Evolutionary conservation across 2,888 invertebrate genomes (phyloP), one percentile per base, ranked within the genome.

Genomic region (Megalurothrips usitatus): DNA sequence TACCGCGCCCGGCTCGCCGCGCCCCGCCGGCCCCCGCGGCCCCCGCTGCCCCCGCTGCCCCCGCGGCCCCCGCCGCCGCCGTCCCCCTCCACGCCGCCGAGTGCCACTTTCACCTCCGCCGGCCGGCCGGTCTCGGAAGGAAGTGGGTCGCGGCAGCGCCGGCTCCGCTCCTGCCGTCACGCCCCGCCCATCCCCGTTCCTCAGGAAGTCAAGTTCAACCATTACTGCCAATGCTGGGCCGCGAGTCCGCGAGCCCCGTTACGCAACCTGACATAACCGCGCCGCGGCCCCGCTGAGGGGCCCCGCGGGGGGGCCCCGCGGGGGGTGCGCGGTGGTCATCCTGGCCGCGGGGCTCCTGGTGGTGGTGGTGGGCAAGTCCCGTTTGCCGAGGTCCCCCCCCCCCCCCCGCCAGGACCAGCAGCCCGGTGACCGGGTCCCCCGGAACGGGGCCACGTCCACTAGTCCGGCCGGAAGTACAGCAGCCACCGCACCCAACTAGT

Each of bases 141-240:
- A 75, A 75, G 68, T 75, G 68, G 68, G 68, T 75, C 68, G 68
- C 23, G 11, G 58, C 58, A 11, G 58, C 17, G 58, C 58, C 52
- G 52, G 52, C 52, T 1, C 52, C 14, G 58, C 14, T n/a, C 34
- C 8, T 26, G 68, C 68, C 68, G 68, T 26, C 68, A 11, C 68
- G 68, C 68, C 23, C 6, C 23, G 3, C 34, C 23, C 68, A 75
- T 58, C 58, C 58, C 58, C 58, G 58, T 58, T 58, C 58, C 58
- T 58, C 58, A 75, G 68, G 68, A 75, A 75, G 68, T 75, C 68
- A 75, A 75, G 68, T 75, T 75, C 68, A 75, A 75, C 68, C 26
- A 75, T 75, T 75, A 75, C 68, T 75, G 68, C 68, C 68, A 75
- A 75, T 75, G 68, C 23, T 75, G 68, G 26, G 26, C 68, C 23